phyloP scores from a whole-genome alignment of 2,888 invertebrate species.

The Nymphalis c-album region DNA sequence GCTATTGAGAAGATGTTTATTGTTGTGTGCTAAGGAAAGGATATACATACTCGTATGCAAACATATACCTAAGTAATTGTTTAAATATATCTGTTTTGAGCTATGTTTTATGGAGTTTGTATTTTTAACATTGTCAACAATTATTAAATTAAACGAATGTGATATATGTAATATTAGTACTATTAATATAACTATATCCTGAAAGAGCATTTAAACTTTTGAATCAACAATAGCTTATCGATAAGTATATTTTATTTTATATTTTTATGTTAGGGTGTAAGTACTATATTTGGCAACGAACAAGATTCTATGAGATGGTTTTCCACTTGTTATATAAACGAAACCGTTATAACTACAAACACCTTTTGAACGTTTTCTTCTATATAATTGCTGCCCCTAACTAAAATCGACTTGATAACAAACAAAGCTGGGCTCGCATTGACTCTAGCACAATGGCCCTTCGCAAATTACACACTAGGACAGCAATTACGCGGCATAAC shows the following conservation, averaged over 20 bases:
- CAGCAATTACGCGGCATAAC: conserved; percentile 71
- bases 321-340: conserved; percentile 12
- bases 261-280: too few relatives aligned
- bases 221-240: too few relatives aligned
- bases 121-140: too few relatives aligned
- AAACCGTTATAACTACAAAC: conserved; percentile 17
- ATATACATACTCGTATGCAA: not conserved
- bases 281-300: too few relatives aligned
- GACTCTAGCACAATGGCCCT: conserved; percentile 61
- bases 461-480: conserved; percentile 72
- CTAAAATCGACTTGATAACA: conserved; percentile 41
- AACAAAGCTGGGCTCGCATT: conserved; percentile 53
- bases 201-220: too few relatives aligned
- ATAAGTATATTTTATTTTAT: too few relatives aligned
- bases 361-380: conserved; percentile 8
- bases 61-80: not conserved
- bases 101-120: too few relatives aligned
- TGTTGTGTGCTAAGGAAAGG: conserved; percentile 8
- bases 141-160: too few relatives aligned
- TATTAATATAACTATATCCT: too few relatives aligned
- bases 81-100: not conserved
- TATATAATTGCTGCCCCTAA: conserved; percentile 29
- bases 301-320: not conserved
- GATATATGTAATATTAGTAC: too few relatives aligned
- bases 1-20: conserved; percentile 23